These are phyloP conservation scores for Meles meles DNA, from an alignment of 2,113 vertebrate genomes.

Conservation along the genomic window DNA sequence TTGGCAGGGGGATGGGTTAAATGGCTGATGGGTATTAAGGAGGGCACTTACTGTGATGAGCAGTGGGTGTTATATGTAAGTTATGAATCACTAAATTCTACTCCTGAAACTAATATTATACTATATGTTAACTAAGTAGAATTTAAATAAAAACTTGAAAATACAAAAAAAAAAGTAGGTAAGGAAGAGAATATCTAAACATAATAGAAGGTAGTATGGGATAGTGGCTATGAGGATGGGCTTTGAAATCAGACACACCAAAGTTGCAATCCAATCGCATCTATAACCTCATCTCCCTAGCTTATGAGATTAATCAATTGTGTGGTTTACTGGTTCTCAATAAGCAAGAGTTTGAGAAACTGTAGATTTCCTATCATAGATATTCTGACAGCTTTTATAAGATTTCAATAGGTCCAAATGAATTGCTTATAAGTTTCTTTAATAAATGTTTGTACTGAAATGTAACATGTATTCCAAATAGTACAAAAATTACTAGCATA, in stretches of 20 bases:
- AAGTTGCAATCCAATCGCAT: not conserved
- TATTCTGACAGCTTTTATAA: not conserved
- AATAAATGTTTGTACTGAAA: not conserved
- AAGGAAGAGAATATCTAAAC: not conserved
- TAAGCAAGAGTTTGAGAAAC: not conserved
- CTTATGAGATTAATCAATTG: not conserved
- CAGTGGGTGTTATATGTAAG: not conserved
- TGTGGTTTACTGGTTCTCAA: not conserved
- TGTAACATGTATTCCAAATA: not conserved
- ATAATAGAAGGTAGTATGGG: not conserved
- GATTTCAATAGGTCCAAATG: not conserved
- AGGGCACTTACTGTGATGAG: not conserved
- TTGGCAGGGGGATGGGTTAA: not conserved
- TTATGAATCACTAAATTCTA: not conserved
- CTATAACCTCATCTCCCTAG: too few species aligned
- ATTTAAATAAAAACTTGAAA: not conserved
- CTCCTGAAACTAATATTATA: not conserved
- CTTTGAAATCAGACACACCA: not conserved
- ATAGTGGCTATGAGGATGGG: not conserved
- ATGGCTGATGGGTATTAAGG: not conserved
- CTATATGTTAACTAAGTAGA: not conserved
- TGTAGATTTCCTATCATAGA: not conserved
- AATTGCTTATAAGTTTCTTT: not conserved
- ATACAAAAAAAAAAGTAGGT: not conserved
- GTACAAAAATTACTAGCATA: not conserved